Conservation (phyloP, 2,113 vertebrate genomes). For the Crotalus helleri region DNA sequence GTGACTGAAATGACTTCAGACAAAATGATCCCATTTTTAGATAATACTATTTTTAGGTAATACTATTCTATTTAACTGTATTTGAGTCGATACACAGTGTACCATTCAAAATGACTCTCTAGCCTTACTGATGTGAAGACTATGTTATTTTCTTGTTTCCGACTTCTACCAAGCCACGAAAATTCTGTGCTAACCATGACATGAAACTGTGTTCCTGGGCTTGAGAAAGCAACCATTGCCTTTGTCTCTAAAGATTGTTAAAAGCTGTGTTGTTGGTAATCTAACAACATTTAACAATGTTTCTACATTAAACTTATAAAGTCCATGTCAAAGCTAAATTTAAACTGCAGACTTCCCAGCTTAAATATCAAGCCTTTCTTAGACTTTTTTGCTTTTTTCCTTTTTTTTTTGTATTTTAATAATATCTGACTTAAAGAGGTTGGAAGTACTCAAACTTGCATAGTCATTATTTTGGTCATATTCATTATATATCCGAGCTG, state of each 20-base stretch:
- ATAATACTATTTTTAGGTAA: background rate
- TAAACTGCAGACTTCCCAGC: background rate
- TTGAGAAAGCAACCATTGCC: background rate
- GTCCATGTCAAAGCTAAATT: background rate
- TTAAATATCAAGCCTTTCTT: background rate
- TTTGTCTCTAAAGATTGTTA: background rate
- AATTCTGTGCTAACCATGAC: background rate
- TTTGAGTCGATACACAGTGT: background rate
- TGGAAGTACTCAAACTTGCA: background rate
- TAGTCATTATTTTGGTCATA: background rate
- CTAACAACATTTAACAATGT: background rate
- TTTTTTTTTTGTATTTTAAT: background rate
- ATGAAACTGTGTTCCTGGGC: background rate
- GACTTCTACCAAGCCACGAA: background rate
- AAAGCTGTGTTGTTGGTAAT: background rate
- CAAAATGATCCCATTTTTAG: background rate
- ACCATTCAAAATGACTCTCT: background rate
- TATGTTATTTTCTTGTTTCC: background rate
- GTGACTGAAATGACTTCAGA: background rate
- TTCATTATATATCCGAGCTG: background rate
- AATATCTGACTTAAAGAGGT: background rate
- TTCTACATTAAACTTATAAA: background rate
- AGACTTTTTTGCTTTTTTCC: background rate
- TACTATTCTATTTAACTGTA: background rate
- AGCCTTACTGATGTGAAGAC: background rate